Evolutionary conservation across 2,888 invertebrate species (phyloP).

Genomic region (Portevinia maculata): DNA sequence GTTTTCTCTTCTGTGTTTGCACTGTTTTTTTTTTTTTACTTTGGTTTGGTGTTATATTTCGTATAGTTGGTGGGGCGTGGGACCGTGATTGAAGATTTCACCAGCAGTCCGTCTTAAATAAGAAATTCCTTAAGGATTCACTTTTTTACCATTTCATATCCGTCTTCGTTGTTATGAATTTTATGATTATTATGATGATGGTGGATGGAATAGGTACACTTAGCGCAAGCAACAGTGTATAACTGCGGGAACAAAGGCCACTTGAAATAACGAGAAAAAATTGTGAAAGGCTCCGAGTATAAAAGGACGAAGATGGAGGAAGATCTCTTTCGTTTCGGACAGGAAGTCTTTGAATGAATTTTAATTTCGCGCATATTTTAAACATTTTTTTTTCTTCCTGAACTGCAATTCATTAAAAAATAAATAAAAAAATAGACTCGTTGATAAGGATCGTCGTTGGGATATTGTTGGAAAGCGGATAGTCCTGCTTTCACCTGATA

Average conservation of each 20-base stretch:
- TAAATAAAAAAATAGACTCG: neutral
- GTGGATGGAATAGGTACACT: conserved; percentile 51
- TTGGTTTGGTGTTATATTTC: conserved; percentile 17
- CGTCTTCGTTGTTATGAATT: conserved; percentile 69
- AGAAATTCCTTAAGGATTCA: conserved; percentile 71
- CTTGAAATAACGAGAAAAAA: conserved; percentile 74
- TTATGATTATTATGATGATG: conserved; percentile 69
- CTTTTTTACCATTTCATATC: conserved; percentile 48
- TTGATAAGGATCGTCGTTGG: conserved; percentile 48
- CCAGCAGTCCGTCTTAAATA: conserved; percentile 53
- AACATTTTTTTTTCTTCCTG: conserved; percentile 10
- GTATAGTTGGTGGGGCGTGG: conserved; percentile 61
- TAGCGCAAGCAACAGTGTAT: conserved; percentile 65
- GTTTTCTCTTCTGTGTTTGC: conserved; percentile 42
- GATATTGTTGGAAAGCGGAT: conserved; percentile 23
- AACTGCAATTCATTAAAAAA: conserved; percentile 52
- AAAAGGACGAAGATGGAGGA: conserved; percentile 43
- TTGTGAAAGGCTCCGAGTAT: conserved; percentile 55
- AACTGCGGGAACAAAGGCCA: conserved; percentile 64
- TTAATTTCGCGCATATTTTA: conserved; percentile 73
- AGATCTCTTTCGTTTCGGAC: conserved; percentile 52
- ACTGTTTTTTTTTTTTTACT: conserved; percentile 35
- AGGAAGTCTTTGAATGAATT: conserved; percentile 73
- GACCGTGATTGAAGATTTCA: conserved; percentile 68
- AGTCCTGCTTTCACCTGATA: conserved; percentile 39